phyloP scores from a whole-genome alignment of 2,888 invertebrate genomes.

The Apotomis capreana region DNA sequence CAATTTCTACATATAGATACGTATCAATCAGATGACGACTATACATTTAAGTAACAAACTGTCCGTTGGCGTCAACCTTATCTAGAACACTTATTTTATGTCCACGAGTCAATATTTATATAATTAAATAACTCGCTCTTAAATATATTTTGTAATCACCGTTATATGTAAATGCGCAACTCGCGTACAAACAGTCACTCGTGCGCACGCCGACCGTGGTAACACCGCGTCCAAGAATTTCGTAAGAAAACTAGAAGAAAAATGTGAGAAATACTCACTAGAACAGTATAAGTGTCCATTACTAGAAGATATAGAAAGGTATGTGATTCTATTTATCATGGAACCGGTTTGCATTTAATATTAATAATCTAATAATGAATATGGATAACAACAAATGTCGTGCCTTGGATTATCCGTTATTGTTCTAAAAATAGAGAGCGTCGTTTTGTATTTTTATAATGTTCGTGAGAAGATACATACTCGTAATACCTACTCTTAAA shows the following conservation, averaged over 20 bases:
- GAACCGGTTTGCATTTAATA: constrained; percentile 19
- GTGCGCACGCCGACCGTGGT: constrained; percentile 48
- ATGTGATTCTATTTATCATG: constrained; percentile 16
- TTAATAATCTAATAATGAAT: constrained; percentile 16
- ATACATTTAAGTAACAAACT: not conserved
- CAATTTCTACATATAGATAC: not conserved
- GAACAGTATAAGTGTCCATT: not conserved
- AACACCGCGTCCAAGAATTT: constrained; percentile 42
- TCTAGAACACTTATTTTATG: not conserved
- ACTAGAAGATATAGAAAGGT: constrained; percentile 17
- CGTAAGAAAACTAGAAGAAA: constrained; percentile 20
- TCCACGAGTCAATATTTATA: constrained; percentile 16
- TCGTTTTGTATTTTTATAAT: constrained; percentile 17
- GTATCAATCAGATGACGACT: not conserved
- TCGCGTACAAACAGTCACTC: constrained; percentile 46
- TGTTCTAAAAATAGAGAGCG: constrained; percentile 29
- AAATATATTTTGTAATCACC: constrained; percentile 69
- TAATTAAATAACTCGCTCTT: constrained; percentile 50
- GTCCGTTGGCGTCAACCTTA: not conserved
- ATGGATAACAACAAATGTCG: constrained; percentile 6
- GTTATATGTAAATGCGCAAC: constrained; percentile 63
- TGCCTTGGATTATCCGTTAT: constrained; percentile 7
- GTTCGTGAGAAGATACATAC: not conserved
- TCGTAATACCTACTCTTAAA: too few relatives aligned
- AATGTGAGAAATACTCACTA: constrained; percentile 19